Percentiles rank a stretch among this genome's conserved stretches.
Evolutionary conservation across 2,888 invertebrate species (phyloP).

Genomic region (Aspidapion aeneum): DNA sequence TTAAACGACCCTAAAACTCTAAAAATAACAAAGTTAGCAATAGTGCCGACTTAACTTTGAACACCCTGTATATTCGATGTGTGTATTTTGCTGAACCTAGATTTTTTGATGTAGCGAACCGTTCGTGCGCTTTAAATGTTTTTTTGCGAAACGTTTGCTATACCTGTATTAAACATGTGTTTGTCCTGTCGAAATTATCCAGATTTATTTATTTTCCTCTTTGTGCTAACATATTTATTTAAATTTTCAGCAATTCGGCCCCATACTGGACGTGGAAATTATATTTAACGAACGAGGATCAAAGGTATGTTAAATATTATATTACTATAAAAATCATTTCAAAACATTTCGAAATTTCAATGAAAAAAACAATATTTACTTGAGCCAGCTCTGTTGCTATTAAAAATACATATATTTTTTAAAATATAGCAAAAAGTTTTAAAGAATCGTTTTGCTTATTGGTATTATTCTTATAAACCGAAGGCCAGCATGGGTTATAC

Average conservation of each 20-base stretch:
- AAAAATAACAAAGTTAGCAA: no score
- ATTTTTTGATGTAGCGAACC: no score
- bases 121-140: no score
- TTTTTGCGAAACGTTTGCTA: no score
- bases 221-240: neutral
- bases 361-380: conserved; percentile 32
- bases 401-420: conserved; percentile 35
- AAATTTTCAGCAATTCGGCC: conserved; percentile 91
- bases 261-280: conserved; percentile 98
- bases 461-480: neutral
- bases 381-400: conserved; percentile 46
- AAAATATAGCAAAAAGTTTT: conserved; percentile 21
- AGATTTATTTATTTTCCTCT: no score
- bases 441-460: conserved; percentile 16
- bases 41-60: no score
- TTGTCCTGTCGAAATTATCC: no score
- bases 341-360: conserved; percentile 18
- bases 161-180: no score
- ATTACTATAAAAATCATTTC: conserved; percentile 14
- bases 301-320: conserved; percentile 75
- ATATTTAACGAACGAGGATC: conserved; percentile 99
- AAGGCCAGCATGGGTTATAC: no score
- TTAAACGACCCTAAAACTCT: no score
- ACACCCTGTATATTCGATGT: no score
- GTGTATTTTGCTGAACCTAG: no score